phyloP scores from a whole-genome alignment of 2,113 vertebrate species.

The Spermophilus dauricus region DNA sequence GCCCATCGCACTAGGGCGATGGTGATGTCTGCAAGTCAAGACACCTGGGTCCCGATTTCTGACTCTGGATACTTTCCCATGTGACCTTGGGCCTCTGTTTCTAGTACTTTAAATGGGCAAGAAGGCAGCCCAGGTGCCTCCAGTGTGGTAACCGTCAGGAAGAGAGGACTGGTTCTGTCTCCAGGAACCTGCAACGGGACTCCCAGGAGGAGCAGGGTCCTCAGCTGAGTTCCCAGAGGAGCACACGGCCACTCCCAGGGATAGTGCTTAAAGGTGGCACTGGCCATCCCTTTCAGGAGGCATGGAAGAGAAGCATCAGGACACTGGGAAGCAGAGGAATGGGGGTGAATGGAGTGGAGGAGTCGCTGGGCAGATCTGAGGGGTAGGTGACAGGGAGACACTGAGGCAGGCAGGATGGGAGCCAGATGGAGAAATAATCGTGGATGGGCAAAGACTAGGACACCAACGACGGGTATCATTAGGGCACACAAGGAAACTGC shows the following conservation, averaged over 20 bases:
- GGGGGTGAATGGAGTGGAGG: background rate
- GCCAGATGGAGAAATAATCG: background rate
- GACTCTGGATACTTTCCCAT: background rate
- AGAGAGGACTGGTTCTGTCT: background rate
- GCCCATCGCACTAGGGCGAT: background rate
- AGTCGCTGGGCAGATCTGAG: background rate
- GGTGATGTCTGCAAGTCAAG: background rate
- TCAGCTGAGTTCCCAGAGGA: background rate
- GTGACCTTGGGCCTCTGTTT: background rate
- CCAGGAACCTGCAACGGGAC: background rate
- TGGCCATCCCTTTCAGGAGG: background rate
- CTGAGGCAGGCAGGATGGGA: conserved; percentile 41
- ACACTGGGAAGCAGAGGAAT: background rate
- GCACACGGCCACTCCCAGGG: background rate
- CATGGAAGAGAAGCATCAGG: background rate
- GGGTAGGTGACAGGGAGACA: background rate
- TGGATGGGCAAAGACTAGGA: background rate
- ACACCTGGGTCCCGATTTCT: background rate
- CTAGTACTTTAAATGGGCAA: background rate
- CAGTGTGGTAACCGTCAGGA: background rate
- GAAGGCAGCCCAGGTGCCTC: background rate
- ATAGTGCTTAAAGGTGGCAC: background rate
- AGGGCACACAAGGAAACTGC: background rate
- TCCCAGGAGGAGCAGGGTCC: background rate
- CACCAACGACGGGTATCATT: background rate